These are phyloP conservation scores for Heliconius sara DNA, from an alignment of 2,888 invertebrate species.

Conservation along the genomic window DNA sequence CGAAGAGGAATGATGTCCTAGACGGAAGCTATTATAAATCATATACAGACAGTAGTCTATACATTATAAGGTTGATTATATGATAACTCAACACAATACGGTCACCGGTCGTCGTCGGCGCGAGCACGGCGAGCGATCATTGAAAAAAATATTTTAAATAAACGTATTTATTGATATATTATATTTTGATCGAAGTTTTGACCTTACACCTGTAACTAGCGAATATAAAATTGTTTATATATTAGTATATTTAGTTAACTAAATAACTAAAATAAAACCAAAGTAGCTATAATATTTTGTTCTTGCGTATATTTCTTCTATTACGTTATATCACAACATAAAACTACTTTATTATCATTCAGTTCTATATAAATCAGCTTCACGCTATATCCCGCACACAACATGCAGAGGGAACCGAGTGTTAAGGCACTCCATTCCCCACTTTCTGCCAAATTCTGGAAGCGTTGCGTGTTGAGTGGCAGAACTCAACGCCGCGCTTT, in stretches of 20 bases:
- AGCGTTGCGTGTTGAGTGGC: too few species aligned
- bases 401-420: too few species aligned
- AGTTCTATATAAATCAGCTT: background rate
- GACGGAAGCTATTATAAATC: slow-evolving; percentile 83
- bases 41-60: slow-evolving; percentile 77
- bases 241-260: too few species aligned
- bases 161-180: slow-evolving; percentile 64
- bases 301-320: background rate
- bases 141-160: slow-evolving; percentile 66
- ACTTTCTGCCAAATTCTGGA: too few species aligned
- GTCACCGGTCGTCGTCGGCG: slow-evolving; percentile 36
- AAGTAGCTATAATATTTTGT: background rate
- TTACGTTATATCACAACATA: background rate
- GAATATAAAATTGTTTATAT: background rate
- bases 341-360: background rate
- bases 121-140: slow-evolving; percentile 59
- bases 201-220: slow-evolving; percentile 31
- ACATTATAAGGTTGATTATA: slow-evolving; percentile 82
- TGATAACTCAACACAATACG: slow-evolving; percentile 71
- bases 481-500: too few species aligned
- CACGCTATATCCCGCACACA: too few species aligned
- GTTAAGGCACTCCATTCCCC: too few species aligned
- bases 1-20: slow-evolving; percentile 80
- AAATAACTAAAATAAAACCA: background rate
- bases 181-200: slow-evolving; percentile 62